Percentiles rank a stretch among this genome's conserved stretches.
Conservation (phyloP, 2,797 vertebrate species). For the Poecilia velifera region DNA sequence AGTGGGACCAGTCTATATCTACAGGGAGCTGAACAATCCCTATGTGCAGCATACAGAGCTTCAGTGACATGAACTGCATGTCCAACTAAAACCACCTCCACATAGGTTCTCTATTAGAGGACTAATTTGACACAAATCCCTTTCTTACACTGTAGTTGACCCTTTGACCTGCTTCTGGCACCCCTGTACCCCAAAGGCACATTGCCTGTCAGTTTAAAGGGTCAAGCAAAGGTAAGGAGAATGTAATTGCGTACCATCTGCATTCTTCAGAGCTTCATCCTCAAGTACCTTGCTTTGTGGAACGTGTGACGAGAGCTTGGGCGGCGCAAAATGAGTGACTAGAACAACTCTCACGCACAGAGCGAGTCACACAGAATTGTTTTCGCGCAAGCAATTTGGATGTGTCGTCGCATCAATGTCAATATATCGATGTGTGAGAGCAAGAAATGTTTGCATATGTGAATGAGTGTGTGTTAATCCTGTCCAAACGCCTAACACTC, state of each 20-base stretch:
- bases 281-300: conserved; percentile 62
- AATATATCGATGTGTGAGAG: conserved; percentile 50
- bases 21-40: neutral
- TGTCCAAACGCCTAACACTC: conserved; percentile 76
- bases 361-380: conserved; percentile 37
- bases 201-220: conserved; percentile 77
- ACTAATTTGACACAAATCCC: conserved; percentile 81
- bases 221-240: conserved; percentile 76
- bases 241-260: conserved; percentile 68
- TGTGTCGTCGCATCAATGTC: conserved; percentile 31
- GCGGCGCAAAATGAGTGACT: conserved; percentile 25
- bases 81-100: conserved; percentile 43
- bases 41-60: conserved; percentile 18
- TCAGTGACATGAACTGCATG: conserved; percentile 33
- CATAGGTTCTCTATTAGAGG: conserved; percentile 51
- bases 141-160: conserved; percentile 76
- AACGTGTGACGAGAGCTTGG: conserved; percentile 56
- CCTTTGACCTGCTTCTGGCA: conserved; percentile 59
- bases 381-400: conserved; percentile 43
- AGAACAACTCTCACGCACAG: conserved; percentile 42
- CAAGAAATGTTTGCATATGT: conserved; percentile 49
- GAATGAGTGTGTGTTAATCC: conserved; percentile 78
- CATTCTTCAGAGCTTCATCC: conserved; percentile 75
- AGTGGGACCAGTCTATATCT: neutral
- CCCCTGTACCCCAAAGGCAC: conserved; percentile 71